A percentile compares a stretch with the other conserved stretches of the same genome.
These are phyloP conservation scores for Alcedo atthis DNA, from an alignment of 2,797 vertebrate genomes.

Conservation along the genomic window DNA sequence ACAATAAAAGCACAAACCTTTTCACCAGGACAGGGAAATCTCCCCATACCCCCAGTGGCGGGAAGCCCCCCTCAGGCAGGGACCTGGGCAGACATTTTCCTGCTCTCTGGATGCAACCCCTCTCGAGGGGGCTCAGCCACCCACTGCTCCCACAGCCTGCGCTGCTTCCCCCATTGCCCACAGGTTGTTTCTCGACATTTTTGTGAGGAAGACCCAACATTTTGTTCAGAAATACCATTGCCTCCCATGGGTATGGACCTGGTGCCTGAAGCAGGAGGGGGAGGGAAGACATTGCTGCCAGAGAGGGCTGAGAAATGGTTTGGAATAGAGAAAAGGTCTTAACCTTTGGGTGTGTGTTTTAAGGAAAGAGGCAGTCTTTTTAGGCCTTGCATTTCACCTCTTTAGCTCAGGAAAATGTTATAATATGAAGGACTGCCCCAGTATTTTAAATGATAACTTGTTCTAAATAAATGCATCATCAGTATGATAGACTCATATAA, in stretches of 20 bases:
- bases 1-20: slow-evolving; percentile 62
- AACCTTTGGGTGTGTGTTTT: background rate
- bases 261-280: rapidly evolving
- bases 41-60: background rate
- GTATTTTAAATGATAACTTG: background rate
- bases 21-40: background rate
- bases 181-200: rapidly evolving
- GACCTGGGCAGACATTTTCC: rapidly evolving
- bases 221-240: background rate
- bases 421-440: background rate
- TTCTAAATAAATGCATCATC: background rate
- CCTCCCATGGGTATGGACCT: background rate
- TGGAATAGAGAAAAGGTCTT: background rate
- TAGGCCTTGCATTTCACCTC: background rate
- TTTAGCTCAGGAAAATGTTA: background rate
- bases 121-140: background rate
- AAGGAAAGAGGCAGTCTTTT: background rate
- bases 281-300: rapidly evolving
- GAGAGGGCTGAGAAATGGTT: background rate
- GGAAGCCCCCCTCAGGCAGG: background rate
- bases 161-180: rapidly evolving
- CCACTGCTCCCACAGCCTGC: background rate
- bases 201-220: background rate
- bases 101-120: background rate
- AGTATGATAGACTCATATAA: background rate